Percentiles rank a stretch among this genome's conserved stretches.
phyloP scores from a whole-genome alignment of 2,113 vertebrate genomes.

The Columba livia region DNA sequence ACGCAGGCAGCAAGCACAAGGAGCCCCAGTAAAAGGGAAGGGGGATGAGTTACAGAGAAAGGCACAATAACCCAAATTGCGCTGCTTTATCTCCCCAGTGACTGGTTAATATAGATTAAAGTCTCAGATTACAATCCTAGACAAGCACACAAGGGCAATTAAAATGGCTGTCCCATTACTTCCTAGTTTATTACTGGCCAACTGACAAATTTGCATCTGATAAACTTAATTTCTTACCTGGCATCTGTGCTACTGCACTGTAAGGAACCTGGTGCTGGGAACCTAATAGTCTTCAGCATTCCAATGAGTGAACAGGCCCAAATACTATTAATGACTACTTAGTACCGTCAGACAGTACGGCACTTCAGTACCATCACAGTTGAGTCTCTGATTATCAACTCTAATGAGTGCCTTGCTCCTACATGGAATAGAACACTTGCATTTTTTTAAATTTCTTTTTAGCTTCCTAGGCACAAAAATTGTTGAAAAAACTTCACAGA shows the following conservation, averaged over 20 bases:
- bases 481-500: neutral
- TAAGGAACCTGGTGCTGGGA: fast-evolving
- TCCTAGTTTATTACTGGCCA: neutral
- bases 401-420: neutral
- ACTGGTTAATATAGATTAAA: fast-evolving
- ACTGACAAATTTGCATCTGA: fast-evolving
- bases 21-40: neutral
- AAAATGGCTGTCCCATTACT: fast-evolving
- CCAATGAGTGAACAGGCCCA: neutral
- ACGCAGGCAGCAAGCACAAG: fast-evolving
- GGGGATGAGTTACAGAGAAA: neutral
- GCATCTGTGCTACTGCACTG: neutral
- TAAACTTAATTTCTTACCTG: neutral
- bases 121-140: too few species aligned
- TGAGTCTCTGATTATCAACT: neutral
- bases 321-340: neutral
- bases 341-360: too few species aligned
- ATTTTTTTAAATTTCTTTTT: neutral
- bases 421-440: neutral
- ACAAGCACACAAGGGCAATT: neutral
- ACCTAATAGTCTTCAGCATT: too few species aligned
- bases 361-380: neutral
- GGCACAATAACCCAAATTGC: fast-evolving
- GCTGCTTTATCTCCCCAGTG: neutral
- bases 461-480: neutral